A percentile compares a stretch with the other conserved stretches of the same genome.
These are phyloP conservation scores for Coenonympha glycerion DNA, from an alignment of 2,888 invertebrate species.

Conservation along the genomic window DNA sequence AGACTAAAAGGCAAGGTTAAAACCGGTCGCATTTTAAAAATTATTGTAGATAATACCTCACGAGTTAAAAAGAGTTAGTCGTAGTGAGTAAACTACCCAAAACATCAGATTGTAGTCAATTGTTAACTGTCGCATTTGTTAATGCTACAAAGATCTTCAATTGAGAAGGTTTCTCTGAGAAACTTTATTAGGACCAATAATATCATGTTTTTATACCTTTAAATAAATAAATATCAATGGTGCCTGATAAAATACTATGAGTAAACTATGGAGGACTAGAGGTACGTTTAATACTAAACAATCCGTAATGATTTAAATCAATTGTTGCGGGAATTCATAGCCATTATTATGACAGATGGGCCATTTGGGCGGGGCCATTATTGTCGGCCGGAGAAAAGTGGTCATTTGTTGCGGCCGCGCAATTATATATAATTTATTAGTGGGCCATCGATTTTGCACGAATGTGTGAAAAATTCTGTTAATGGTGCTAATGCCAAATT, in stretches of 20 bases:
- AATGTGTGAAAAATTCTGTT: not conserved
- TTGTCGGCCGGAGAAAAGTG: slow-evolving; percentile 9
- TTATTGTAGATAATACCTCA: no score
- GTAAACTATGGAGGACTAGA: not conserved
- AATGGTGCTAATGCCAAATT: not conserved
- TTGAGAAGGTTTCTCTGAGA: no score
- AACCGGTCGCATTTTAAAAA: no score
- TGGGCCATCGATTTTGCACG: not conserved
- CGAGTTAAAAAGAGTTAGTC: no score
- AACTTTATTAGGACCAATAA: no score
- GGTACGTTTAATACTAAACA: slow-evolving; percentile 1
- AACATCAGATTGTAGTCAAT: no score
- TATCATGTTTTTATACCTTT: no score
- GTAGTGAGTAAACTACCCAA: no score
- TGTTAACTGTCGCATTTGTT: no score
- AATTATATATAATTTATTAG: slow-evolving; percentile 8
- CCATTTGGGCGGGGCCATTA: slow-evolving; percentile 4
- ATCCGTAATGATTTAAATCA: slow-evolving; percentile 6
- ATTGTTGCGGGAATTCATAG: slow-evolving; percentile 4
- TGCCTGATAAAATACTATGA: not conserved
- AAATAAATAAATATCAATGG: no score
- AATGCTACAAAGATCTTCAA: no score
- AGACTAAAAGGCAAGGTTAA: no score
- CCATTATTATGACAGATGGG: slow-evolving; percentile 9
- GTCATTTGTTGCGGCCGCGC: slow-evolving; percentile 4